A percentile compares a stretch with the other conserved stretches of the same genome.
Conservation (phyloP, 1,140 invertebrate genomes). For the Homalodisca vitripennis region DNA sequence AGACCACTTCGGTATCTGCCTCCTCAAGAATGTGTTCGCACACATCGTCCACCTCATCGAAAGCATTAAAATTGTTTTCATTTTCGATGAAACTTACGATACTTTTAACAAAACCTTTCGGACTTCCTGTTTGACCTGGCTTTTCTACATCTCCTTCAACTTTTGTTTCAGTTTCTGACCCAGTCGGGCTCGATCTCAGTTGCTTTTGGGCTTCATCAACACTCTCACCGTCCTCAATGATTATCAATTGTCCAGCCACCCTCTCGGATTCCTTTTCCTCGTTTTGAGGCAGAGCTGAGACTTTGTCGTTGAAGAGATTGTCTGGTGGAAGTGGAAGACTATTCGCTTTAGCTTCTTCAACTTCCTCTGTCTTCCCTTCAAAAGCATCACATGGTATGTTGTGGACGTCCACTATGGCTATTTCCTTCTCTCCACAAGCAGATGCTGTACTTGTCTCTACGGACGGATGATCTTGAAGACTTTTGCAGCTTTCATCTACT, state of each 20-base stretch:
- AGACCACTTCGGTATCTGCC: conserved; percentile 15
- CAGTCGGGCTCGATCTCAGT: background rate
- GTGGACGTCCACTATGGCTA: conserved; percentile 27
- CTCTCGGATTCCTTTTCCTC: background rate
- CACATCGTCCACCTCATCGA: conserved; percentile 11
- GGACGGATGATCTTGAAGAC: background rate
- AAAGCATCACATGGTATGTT: background rate
- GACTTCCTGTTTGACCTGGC: no score
- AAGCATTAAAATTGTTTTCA: conserved; percentile 1
- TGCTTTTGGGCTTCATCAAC: background rate
- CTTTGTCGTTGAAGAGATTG: no score
- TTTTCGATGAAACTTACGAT: conserved; percentile 11
- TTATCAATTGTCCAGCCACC: background rate
- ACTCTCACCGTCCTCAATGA: background rate
- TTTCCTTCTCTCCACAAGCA: conserved; percentile 21
- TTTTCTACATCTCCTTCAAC: no score
- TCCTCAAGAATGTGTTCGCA: conserved; percentile 25
- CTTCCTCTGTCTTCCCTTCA: background rate
- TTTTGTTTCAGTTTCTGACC: no score
- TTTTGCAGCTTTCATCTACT: background rate
- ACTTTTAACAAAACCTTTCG: conserved; percentile 16
- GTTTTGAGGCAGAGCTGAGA: no score
- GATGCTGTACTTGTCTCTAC: no score
- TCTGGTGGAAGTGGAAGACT: background rate
- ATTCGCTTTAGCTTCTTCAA: background rate